These are phyloP conservation scores for Drosophila bunnanda DNA, from an alignment of 2,888 invertebrate genomes.

Conservation along the genomic window DNA sequence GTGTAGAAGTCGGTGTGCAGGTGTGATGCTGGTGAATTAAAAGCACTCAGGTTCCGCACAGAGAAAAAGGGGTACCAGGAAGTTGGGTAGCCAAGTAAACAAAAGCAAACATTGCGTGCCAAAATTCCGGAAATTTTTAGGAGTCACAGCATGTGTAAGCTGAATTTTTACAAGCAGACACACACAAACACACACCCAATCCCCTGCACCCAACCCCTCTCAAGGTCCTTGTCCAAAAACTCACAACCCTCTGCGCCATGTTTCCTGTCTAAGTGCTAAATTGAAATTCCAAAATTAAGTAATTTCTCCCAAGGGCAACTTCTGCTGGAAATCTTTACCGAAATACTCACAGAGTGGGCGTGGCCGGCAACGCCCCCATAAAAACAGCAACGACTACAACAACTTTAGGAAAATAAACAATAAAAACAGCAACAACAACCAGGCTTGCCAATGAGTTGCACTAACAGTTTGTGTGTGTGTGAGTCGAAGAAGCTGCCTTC, in stretches of 20 bases:
- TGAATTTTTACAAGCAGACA: conserved; percentile 60
- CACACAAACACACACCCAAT: conserved; percentile 13
- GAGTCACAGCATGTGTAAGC: conserved; percentile 80
- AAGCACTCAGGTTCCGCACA: neutral
- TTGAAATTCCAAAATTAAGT: conserved; percentile 81
- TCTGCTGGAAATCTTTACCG: conserved; percentile 33
- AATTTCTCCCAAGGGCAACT: conserved; percentile 74
- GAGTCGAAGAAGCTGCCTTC: conserved; percentile 3
- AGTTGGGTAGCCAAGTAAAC: conserved; percentile 66
- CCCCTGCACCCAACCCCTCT: neutral
- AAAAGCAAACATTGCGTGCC: conserved; percentile 79
- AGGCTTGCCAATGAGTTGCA: conserved; percentile 59
- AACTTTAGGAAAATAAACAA: conserved; percentile 26
- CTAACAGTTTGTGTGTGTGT: conserved; percentile 61
- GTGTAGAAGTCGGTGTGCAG: conserved; percentile 4
- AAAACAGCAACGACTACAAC: conserved; percentile 46
- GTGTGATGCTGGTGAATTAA: conserved; percentile 16
- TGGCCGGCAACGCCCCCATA: conserved; percentile 62
- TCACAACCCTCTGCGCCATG: conserved; percentile 33
- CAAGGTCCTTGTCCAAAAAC: neutral
- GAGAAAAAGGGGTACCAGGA: conserved; percentile 1
- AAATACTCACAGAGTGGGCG: conserved; percentile 26
- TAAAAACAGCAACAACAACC: conserved; percentile 48
- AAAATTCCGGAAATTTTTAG: conserved; percentile 80
- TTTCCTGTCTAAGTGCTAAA: conserved; percentile 74